Evolutionary conservation across 2,888 invertebrate species (phyloP), one percentile per base, ranked within the genome.

Genomic region (Liodrosophila aerea): DNA sequence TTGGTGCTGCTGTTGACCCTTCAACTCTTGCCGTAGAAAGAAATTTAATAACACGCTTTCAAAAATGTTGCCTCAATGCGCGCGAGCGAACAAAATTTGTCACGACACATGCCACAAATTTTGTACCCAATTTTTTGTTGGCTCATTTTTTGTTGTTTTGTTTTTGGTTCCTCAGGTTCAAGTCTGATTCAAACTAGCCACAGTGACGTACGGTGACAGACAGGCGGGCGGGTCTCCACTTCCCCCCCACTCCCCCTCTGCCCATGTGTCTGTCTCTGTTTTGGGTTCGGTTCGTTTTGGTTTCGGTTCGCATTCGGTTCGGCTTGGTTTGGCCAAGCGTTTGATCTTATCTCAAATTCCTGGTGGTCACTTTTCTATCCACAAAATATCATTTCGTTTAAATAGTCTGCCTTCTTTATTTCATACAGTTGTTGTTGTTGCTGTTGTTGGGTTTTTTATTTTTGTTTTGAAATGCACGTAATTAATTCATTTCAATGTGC

Each of bases 301-400:
- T 57, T 22, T 22, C 5, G 22, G 22, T 22, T 22, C 22, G 22
- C 22, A 22, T 22, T 56, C 37, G 39, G 50, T 51, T 51, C 51
- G 65, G 59, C 27, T 61, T 45, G 64, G 62, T 50, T 65, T 60
- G 61, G 66, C 56, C 76, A 67, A 66, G 65, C 85, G 85, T 76
- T 78, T 85, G 85, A 85, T 85, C 81, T 85, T 85, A 85, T 85
- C 85, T 87, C 65, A 59, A 74, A 85, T 85, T 85, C 87, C 85
- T 85, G 87, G 83, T 87, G 85, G 85, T 87, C 85, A 85, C 85
- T 87, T 87, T 85, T 85, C 85, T 83, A 85, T 87, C 76, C 74
- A 73, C 68, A 86, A 22, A 22, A 83, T 87, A 86, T 87, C 87
- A 85, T 83, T 85, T 85, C 77, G 83, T 76, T 87, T 87, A 78